Base-by-base conservation (phyloP, 2,797 vertebrate genomes). In the Ammospiza maritima region DNA sequence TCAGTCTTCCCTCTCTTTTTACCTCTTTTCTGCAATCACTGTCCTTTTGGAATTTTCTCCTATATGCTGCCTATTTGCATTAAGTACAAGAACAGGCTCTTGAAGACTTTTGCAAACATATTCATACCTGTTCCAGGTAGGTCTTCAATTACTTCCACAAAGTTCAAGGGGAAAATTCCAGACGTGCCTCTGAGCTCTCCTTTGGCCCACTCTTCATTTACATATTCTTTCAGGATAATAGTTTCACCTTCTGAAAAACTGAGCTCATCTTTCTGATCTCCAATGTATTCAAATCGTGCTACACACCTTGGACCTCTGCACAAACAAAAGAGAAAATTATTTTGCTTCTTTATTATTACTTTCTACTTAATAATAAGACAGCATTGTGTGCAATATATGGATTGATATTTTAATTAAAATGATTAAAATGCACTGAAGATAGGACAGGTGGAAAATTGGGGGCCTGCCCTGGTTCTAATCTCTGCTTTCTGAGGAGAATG, bases 121-220 rank as follows among this genome's bases (percentile, higher is more conserved):
- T 38, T 91, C 57, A 85, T 93, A 91, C 94, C 96, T 34, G 88
- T 88, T 44, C 92, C 77, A 34, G 97, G 96, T 64, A 99, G 97
- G 93, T 99, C 98, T 97, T 99, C 99, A 50, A 99, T 50, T 58
- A 99, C 57, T 60, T 99, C 99, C 48, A 99, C 99, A 53, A 98
- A 99, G 96, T 99, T 99, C 34, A 99, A 97, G 34, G 99, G 99
- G 89, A 99, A 99, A 94, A 99, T 98, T 81, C 99, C 99, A 25
- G 87, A 93, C 0, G 18, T 70, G 91, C 69, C 85, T 64, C 97
- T 98, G 3, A 98, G 80, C 91, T 99, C 98, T 85, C 99, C 99
- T 90, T 97, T 98, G 50, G 98, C 99, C 99, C 99, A 99, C 11
- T 99, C 99, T 74, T 99, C 97, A 83, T 98, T 99, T 66, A 99